Evolutionary conservation across 2,888 invertebrate species (phyloP), one percentile per base, ranked within the genome.

Genomic region (Synergus gifuensis): DNA sequence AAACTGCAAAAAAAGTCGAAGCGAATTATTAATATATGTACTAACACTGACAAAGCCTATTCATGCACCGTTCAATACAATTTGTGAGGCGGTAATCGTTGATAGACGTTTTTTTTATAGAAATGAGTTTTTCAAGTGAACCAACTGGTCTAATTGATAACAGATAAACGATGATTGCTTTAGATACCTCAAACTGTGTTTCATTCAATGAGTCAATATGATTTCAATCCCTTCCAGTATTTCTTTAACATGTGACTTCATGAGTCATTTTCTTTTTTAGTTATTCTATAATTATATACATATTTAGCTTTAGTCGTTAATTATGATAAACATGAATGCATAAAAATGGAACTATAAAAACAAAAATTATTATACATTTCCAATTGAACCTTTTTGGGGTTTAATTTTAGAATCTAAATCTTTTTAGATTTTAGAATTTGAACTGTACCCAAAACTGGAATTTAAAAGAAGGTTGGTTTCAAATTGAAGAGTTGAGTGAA

Each of bases 1-100:
- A 36, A 73, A 73, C 73, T 73, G 73, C 0, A 69, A 54, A 14
- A 54, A n/a, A 36, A 58, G 40, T 73, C 18, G 28, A 73, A 73
- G 54, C 5, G 11, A 36, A 18, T 40, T 9, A 58, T 73, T 73
- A 73, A n/a, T 73, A 58, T 73, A n/a, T 73, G 40, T 54, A 54
- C 36, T 36, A 36, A n/a, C 5, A 36, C 14, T n/a, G 54, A n/a
- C 5, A 11, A 12, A n/a, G 3, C 8, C 36, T 58, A 40, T 5
- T 5, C 36, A 36, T 36, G 40, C 16, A 22, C 42, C 7, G 42
- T 63, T 14, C 14, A 63, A 63, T 66, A 49, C 4, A 18, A 49
- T 22, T 28, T 69, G 49, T 69, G 28, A 54, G 12, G 36, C 11
- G 73, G n/a, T 54, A 4, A 12, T 36, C 36, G n/a, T 18, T 36